Evolutionary conservation across 2,113 vertebrate species (phyloP).

Genomic region (Atrichornis clamosus): DNA sequence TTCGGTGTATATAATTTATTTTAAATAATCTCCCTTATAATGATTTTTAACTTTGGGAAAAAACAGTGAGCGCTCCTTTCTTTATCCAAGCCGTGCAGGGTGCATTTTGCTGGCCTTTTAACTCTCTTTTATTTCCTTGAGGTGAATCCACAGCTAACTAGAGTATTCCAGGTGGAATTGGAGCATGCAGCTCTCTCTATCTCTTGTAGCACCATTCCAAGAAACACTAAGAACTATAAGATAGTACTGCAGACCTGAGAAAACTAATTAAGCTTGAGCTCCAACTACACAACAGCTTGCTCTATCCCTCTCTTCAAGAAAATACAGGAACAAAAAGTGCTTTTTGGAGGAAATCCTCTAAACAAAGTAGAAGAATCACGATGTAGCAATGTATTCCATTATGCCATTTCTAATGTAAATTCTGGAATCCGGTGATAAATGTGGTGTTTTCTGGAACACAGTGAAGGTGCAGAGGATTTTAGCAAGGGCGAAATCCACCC

Average conservation of each 20-base stretch:
- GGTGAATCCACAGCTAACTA: not conserved
- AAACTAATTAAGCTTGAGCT: conserved; percentile 38
- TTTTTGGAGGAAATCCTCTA: not conserved
- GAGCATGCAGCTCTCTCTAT: not conserved
- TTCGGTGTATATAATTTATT: not conserved
- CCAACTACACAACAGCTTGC: not conserved
- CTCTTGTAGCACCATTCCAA: conserved; percentile 36
- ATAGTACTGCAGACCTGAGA: conserved; percentile 18
- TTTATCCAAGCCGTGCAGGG: not conserved
- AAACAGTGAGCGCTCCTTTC: not conserved
- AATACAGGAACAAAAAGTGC: not conserved
- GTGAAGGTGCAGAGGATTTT: not conserved
- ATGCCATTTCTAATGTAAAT: not conserved
- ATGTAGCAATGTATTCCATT: not conserved
- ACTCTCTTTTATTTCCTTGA: not conserved
- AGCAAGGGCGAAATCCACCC: not conserved
- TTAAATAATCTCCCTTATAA: not conserved
- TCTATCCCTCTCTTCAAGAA: not conserved
- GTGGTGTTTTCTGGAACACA: not conserved
- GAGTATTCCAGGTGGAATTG: not conserved
- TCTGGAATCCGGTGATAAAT: not conserved
- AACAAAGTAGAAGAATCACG: not conserved
- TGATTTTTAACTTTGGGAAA: not conserved
- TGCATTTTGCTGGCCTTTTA: not conserved
- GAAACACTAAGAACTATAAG: not conserved